phyloP scores from a whole-genome alignment of 2,113 vertebrate genomes.

The Struthio camelus region DNA sequence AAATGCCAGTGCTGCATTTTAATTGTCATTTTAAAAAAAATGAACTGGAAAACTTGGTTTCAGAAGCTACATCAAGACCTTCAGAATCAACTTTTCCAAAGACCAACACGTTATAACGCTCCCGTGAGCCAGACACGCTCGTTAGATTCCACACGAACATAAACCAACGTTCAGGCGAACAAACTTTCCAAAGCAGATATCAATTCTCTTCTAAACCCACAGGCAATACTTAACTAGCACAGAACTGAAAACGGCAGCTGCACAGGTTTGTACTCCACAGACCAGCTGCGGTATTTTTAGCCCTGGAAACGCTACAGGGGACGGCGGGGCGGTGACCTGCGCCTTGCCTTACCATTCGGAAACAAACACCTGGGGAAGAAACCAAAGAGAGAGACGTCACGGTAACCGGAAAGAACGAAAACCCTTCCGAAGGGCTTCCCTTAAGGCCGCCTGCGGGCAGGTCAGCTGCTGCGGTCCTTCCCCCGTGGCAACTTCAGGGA shows the following conservation, averaged over 20 bases:
- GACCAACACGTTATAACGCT: rapidly evolving
- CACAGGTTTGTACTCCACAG: not conserved
- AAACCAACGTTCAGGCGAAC: not conserved
- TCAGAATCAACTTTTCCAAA: not conserved
- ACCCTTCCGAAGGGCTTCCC: too few species aligned
- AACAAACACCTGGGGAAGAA: slow-evolving; percentile 86
- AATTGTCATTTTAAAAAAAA: not conserved
- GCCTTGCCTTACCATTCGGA: slow-evolving; percentile 90
- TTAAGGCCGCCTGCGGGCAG: too few species aligned
- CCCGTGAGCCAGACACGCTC: not conserved
- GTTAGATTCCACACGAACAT: not conserved
- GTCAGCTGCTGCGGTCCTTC: rapidly evolving
- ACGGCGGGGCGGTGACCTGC: not conserved
- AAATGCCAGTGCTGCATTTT: not conserved
- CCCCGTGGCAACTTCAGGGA: not conserved
- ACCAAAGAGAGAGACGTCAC: slow-evolving; percentile 13
- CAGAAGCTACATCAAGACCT: not conserved
- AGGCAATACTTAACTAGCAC: not conserved
- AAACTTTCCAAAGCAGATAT: not conserved
- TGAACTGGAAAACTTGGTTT: not conserved
- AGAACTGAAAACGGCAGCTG: not conserved
- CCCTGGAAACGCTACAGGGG: not conserved
- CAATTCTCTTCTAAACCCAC: not conserved
- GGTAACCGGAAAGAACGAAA: not conserved
- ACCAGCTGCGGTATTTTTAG: slow-evolving; percentile 42